Evolutionary conservation across 1,140 invertebrate species (phyloP).

Genomic region (Steinernema feltiae): DNA sequence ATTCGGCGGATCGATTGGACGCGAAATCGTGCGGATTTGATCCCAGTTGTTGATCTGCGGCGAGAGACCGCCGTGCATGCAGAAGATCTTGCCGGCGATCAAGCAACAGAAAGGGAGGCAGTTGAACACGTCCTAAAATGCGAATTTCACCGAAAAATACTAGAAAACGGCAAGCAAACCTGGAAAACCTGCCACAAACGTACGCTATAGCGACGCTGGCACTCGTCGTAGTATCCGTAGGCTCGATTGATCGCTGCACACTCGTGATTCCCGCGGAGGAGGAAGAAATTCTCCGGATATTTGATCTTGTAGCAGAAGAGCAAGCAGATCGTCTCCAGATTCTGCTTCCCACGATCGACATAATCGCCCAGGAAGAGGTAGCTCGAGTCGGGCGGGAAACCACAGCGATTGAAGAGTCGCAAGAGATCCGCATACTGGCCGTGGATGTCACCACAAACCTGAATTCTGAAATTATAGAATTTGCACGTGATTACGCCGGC

Average conservation of each 20-base stretch:
- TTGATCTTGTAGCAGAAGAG: conserved; percentile 60
- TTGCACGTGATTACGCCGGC: not conserved
- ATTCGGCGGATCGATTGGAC: conserved; percentile 12
- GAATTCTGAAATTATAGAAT: not conserved
- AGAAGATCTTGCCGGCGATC: conserved; percentile 77
- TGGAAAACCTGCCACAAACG: conserved; percentile 16
- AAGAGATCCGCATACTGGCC: conserved; percentile 40
- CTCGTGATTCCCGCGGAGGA: conserved; percentile 67
- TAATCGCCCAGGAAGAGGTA: conserved; percentile 64
- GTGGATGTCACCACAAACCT: conserved; percentile 29
- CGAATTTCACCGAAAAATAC: no score
- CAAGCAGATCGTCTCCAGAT: conserved; percentile 65
- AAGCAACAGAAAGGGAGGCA: conserved; percentile 67
- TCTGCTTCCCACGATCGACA: conserved; percentile 79
- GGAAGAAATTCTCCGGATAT: conserved; percentile 66
- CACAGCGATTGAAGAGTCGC: conserved; percentile 59
- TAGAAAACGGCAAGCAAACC: no score
- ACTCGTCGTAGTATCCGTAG: conserved; percentile 30
- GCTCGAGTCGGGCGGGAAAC: conserved; percentile 38
- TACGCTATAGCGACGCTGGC: conserved; percentile 17
- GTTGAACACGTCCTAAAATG: conserved; percentile 60
- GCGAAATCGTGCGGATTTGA: not conserved
- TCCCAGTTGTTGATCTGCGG: conserved; percentile 65
- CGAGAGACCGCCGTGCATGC: conserved; percentile 74
- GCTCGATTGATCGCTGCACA: conserved; percentile 65